Base-by-base conservation (phyloP, 2,888 invertebrate species). In the Adela reaumurella region DNA sequence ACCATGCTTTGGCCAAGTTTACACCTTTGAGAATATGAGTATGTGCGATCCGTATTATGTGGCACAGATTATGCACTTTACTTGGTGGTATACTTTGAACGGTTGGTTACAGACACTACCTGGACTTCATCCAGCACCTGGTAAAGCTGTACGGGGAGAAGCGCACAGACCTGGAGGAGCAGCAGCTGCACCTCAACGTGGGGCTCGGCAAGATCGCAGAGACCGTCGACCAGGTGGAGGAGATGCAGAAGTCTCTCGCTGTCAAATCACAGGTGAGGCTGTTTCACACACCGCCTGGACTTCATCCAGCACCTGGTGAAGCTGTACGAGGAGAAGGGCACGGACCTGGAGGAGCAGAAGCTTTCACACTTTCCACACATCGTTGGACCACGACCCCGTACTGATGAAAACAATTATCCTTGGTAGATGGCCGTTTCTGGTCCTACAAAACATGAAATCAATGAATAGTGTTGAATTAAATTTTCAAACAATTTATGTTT, bases 251-350 rank as follows among this genome's bases (percentile, higher is more conserved):
- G 74, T 97, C 97, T 51, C 83, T 99, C 51, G 97, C 97, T 45
- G 92, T 97, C 46, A 99, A 99, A 74, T 92, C 95, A 50, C 90
- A 90, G 79, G 88, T 86, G 59, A 53, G 58, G n/a, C n/a, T n/a
- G n/a, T n/a, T n/a, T n/a, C 64, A 81, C 90, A 51, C 98, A 99
- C 76, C 99, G 97, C 74, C 79, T 99, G 50, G 99, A 99, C 77
- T 99, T 99, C 66, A 99, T 99, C 64, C 94, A 97, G 70, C 99
- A 99, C 78, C 98, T 97, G 82, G 98, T 97, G 43, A 97, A 97
- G 65, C 71, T 99, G 53, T 96, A 97, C 74, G 92, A 93, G 56
- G 99, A 99, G 72, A 99, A 99, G 69, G 87, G 98, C 42, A 93
- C 95, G 3, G 98, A 99, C 69, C 81, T 99, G 49, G 99, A 99